These are phyloP conservation scores for Ditylenchus weischeri DNA, from an alignment of 2,888 invertebrate species.

Conservation along the genomic window DNA sequence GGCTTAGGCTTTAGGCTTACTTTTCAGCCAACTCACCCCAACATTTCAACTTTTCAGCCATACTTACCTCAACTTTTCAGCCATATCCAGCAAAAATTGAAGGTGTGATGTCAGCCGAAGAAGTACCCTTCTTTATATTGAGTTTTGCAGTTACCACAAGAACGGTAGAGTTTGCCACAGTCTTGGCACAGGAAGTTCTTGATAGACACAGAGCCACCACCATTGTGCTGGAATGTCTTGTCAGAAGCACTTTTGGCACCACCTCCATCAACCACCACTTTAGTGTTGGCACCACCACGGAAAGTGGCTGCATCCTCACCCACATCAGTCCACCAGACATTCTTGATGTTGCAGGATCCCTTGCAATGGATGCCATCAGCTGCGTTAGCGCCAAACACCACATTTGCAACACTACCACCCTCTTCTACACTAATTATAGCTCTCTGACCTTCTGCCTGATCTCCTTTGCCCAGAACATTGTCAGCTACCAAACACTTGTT, in stretches of 20 bases:
- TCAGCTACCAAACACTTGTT: conserved; percentile 8
- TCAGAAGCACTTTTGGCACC: conserved; percentile 12
- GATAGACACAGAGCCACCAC: conserved; percentile 16
- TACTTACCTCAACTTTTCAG: too few relatives aligned
- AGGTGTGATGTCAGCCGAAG: too few relatives aligned
- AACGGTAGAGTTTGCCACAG: conserved; percentile 21
- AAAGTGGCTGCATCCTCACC: conserved; percentile 22
- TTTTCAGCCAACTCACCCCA: too few relatives aligned
- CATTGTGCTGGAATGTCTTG: conserved; percentile 22
- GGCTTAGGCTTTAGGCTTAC: too few relatives aligned
- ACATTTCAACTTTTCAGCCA: too few relatives aligned
- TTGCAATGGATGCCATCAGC: too few relatives aligned
- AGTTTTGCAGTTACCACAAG: too few relatives aligned
- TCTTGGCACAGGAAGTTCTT: conserved; percentile 14
- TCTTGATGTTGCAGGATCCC: too few relatives aligned
- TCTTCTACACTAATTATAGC: neutral
- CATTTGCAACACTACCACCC: conserved; percentile 9
- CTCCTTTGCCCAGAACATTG: neutral
- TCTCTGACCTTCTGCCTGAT: conserved; percentile 11
- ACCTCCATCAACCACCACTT: too few relatives aligned
- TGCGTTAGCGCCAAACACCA: too few relatives aligned
- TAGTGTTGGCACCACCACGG: conserved; percentile 22
- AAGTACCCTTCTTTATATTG: too few relatives aligned
- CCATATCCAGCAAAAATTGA: too few relatives aligned
- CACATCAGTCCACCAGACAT: conserved; percentile 3